Percentiles rank a stretch among this genome's conserved stretches.
phyloP scores from a whole-genome alignment of 2,797 vertebrate genomes.

The Zalophus californianus region DNA sequence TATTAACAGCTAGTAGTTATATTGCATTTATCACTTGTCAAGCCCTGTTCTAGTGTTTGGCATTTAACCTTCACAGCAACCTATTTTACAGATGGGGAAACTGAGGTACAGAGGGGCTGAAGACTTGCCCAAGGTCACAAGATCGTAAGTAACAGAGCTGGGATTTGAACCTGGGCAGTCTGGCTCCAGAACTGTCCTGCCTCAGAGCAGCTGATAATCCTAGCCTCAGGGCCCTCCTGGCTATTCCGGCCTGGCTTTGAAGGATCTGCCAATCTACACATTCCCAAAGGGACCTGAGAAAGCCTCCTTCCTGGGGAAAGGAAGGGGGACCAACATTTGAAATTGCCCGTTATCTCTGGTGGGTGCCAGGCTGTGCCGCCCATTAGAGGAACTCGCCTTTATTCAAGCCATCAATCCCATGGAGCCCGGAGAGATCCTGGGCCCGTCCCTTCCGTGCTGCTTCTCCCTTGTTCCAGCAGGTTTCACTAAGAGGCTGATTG shows the following conservation, averaged over 20 bases:
- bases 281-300: background rate
- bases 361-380: background rate
- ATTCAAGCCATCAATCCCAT: background rate
- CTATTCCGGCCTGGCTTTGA: background rate
- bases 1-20: background rate
- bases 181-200: background rate
- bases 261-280: background rate
- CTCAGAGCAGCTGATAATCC: background rate
- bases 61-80: background rate
- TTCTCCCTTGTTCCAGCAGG: background rate
- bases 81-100: slow-evolving; percentile 45
- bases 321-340: background rate
- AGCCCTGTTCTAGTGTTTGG: background rate
- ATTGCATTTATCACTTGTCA: background rate
- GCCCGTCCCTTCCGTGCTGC: background rate
- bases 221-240: background rate
- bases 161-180: background rate
- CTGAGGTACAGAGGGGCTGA: background rate
- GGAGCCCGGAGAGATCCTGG: background rate
- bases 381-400: background rate
- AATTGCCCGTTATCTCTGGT: background rate
- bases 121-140: background rate
- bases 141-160: background rate
- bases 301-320: background rate
- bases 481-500: background rate